These are phyloP conservation scores for Prunella strophiata DNA, from an alignment of 2,797 vertebrate genomes.

Conservation along the genomic window DNA sequence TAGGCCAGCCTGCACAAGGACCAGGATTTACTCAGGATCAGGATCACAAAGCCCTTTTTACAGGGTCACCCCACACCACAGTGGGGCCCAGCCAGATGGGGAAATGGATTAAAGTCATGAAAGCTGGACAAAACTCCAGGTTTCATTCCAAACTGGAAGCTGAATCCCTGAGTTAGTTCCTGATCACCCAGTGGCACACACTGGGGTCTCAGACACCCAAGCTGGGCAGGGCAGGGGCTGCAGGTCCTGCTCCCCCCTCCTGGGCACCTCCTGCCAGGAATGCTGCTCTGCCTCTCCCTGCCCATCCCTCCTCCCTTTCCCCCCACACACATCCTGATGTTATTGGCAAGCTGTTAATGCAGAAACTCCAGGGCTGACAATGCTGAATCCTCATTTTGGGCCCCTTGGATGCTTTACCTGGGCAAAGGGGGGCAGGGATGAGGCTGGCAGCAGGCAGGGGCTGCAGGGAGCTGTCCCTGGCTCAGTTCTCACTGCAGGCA, in stretches of 20 bases:
- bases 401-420: neutral
- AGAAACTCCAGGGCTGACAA: neutral
- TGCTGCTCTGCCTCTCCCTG: neutral
- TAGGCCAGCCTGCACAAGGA: too few species aligned
- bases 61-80: neutral
- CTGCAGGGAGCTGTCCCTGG: neutral
- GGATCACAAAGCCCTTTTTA: too few species aligned
- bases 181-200: neutral
- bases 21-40: too few species aligned
- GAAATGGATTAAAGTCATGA: neutral
- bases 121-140: neutral
- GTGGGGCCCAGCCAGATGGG: fast-evolving
- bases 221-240: neutral
- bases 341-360: neutral
- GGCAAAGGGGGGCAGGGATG: neutral
- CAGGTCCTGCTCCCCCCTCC: neutral
- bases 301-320: neutral
- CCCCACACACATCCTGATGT: neutral
- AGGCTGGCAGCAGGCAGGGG: neutral
- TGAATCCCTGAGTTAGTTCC: too few species aligned
- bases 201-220: fast-evolving
- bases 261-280: neutral
- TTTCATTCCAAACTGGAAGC: neutral
- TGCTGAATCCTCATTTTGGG: neutral
- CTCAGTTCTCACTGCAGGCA: neutral